Conservation (phyloP, 1,140 invertebrate genomes). For the Cyclargus thomasi region DNA sequence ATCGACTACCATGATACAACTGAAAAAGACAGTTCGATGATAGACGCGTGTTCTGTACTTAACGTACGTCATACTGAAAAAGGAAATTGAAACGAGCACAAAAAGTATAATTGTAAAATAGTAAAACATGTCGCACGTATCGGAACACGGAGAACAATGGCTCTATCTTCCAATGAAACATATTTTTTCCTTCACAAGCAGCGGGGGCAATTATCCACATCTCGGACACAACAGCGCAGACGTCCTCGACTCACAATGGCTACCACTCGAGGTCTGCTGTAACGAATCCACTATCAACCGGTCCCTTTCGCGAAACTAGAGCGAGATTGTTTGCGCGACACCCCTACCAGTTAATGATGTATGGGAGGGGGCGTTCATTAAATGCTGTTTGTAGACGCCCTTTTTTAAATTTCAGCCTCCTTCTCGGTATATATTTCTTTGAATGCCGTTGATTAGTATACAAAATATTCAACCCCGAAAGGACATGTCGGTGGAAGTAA, state of each 20-base stretch:
- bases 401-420: slow-evolving; percentile 44
- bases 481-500: slow-evolving; percentile 33
- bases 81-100: background rate
- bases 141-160: slow-evolving; percentile 34
- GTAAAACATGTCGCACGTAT: slow-evolving; percentile 22
- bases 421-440: slow-evolving; percentile 43
- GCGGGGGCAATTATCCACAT: slow-evolving; percentile 67
- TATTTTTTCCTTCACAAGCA: slow-evolving; percentile 43
- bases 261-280: slow-evolving; percentile 63
- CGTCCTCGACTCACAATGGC: slow-evolving; percentile 66
- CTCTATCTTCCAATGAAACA: slow-evolving; percentile 41
- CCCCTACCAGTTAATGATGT: slow-evolving; percentile 69
- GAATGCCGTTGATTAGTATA: slow-evolving; percentile 49
- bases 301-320: slow-evolving; percentile 65
- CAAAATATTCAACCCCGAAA: slow-evolving; percentile 32
- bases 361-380: slow-evolving; percentile 60
- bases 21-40: too few species aligned
- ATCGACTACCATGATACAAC: too few species aligned
- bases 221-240: slow-evolving; percentile 66
- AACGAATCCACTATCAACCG: slow-evolving; percentile 70
- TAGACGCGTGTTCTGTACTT: too few species aligned
- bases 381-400: slow-evolving; percentile 50
- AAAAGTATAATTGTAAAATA: background rate
- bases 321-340: slow-evolving; percentile 66
- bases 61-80: background rate